Conservation (phyloP, 2,888 invertebrate genomes). For the Strigamia maritima region DNA sequence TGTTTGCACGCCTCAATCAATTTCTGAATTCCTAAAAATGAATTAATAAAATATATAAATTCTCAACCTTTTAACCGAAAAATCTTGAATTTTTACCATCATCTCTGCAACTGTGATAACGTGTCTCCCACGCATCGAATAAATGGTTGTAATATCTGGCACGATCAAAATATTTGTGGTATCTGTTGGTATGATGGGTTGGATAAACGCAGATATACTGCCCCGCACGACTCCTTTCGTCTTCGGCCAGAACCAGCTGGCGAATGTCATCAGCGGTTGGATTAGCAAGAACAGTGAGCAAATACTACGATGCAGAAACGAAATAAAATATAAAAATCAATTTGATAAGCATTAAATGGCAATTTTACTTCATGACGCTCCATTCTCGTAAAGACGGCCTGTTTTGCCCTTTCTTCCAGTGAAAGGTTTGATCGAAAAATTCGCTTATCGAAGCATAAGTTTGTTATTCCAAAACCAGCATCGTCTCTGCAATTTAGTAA, state of each 20-base stretch:
- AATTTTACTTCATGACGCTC: constrained; percentile 19
- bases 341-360: too few species aligned
- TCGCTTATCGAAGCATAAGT: constrained; percentile 20
- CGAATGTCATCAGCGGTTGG: constrained; percentile 87
- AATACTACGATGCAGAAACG: constrained; percentile 62
- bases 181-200: constrained; percentile 67
- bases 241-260: constrained; percentile 78
- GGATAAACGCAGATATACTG: constrained; percentile 85
- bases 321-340: too few species aligned
- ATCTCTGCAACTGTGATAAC: constrained; percentile 65
- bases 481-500: neutral
- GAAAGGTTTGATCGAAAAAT: constrained; percentile 2
- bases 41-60: too few species aligned
- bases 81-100: constrained; percentile 57
- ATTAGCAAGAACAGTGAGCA: constrained; percentile 72
- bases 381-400: constrained; percentile 6
- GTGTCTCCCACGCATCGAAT: constrained; percentile 85
- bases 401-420: constrained; percentile 28
- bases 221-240: constrained; percentile 73
- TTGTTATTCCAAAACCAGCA: constrained; percentile 4
- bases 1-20: constrained; percentile 5
- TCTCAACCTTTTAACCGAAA: too few species aligned
- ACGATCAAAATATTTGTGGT: constrained; percentile 75
- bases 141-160: constrained; percentile 89
- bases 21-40: constrained; percentile 5